Percentiles rank a stretch among this genome's conserved stretches.
Conservation (phyloP, 2,113 vertebrate species). For the Erythrocercus mccallii region DNA sequence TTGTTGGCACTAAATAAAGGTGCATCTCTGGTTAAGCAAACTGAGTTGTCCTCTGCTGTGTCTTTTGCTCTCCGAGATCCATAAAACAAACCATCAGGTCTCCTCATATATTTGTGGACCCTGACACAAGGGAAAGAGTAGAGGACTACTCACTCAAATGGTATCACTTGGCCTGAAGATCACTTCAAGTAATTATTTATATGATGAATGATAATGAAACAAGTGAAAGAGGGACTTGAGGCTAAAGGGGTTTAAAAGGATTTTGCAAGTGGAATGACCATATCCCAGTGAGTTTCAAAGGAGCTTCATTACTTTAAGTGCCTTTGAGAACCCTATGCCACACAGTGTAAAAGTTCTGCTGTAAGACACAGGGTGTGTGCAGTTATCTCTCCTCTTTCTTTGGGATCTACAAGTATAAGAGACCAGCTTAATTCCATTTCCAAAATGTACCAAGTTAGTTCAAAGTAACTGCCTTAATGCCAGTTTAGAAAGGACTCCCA, state of each 20-base stretch:
- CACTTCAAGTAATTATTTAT: not conserved
- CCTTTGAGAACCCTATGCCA: not conserved
- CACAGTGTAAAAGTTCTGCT: not conserved
- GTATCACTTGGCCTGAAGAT: not conserved
- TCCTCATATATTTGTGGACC: too few relatives aligned
- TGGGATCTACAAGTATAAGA: not conserved
- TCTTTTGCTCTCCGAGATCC: too few relatives aligned
- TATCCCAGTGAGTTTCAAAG: not conserved
- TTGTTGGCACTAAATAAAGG: too few relatives aligned
- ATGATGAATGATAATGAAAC: not conserved
- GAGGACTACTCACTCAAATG: not conserved
- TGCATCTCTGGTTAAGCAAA: too few relatives aligned
- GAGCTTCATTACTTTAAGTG: not conserved
- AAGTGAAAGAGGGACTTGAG: not conserved
- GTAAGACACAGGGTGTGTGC: not conserved
- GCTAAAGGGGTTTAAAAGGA: not conserved
- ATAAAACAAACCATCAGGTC: too few relatives aligned
- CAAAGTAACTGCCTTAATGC: not conserved
- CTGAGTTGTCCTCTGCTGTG: too few relatives aligned
- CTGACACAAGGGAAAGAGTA: not conserved
- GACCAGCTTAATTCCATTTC: not conserved
- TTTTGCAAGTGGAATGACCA: not conserved
- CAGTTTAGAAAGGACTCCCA: not conserved
- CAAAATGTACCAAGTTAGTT: not conserved
- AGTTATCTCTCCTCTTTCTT: not conserved